Conservation (phyloP, 2,113 vertebrate species). For the Amphiprion ocellaris region DNA sequence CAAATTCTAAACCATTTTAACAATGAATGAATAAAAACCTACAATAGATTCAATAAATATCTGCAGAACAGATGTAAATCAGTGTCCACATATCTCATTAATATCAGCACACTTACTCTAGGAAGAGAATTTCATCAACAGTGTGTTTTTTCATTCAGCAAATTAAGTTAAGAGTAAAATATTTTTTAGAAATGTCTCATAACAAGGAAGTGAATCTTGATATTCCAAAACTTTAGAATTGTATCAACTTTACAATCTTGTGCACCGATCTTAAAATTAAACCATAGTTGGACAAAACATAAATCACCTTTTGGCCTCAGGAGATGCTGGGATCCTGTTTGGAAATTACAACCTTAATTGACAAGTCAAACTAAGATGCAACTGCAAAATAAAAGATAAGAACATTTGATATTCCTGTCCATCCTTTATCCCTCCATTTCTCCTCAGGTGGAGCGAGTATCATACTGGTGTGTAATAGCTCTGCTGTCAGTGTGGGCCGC, state of each 20-base stretch:
- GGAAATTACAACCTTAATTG: neutral
- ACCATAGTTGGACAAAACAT: no score
- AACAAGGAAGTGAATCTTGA: no score
- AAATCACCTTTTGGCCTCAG: neutral
- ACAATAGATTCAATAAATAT: neutral
- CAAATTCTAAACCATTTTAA: neutral
- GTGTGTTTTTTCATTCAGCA: neutral
- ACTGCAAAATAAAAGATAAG: neutral
- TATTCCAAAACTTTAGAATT: no score
- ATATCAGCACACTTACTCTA: neutral
- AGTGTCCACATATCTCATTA: neutral
- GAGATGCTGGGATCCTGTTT: neutral
- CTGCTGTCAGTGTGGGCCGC: slow-evolving; percentile 81
- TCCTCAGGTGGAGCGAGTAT: slow-evolving; percentile 73
- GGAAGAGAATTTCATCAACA: neutral
- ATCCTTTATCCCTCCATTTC: slow-evolving; percentile 42
- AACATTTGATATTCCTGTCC: slow-evolving; percentile 38
- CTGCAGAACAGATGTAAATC: neutral
- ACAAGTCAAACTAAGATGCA: neutral
- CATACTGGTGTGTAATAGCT: slow-evolving; percentile 83
- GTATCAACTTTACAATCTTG: no score
- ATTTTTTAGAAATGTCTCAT: neutral
- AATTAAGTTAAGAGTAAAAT: neutral
- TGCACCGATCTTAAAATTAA: no score
- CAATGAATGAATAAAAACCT: neutral